Evolutionary conservation across 2,797 vertebrate genomes (phyloP).

Genomic region (Cheirogaleus major): DNA sequence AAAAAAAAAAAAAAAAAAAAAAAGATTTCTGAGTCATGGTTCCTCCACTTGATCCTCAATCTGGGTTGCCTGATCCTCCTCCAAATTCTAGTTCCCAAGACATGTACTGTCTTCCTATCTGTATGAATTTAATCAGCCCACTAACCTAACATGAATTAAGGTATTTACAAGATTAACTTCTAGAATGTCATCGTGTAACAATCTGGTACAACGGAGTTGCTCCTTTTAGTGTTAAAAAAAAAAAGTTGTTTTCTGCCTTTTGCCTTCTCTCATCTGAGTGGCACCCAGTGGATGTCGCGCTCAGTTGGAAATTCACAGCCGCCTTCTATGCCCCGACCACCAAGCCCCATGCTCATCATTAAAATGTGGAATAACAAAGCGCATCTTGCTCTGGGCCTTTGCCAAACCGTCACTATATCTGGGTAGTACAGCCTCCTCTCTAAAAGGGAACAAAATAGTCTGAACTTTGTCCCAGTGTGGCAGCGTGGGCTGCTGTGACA

Average conservation of each 20-base stretch:
- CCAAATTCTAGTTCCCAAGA: background rate
- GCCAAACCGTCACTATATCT: background rate
- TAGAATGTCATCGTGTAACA: background rate
- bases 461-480: slow-evolving; percentile 54
- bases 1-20: background rate
- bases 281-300: background rate
- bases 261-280: background rate
- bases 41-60: background rate
- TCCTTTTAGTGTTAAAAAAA: slow-evolving; percentile 12
- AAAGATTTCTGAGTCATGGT: background rate
- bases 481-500: slow-evolving; percentile 64
- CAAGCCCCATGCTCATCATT: background rate
- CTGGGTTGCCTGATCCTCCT: background rate
- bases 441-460: slow-evolving; percentile 32
- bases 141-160: background rate
- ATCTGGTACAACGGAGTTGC: background rate
- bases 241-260: slow-evolving; percentile 19
- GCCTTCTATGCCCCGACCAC: background rate
- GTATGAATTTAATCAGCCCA: background rate
- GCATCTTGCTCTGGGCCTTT: background rate
- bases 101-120: background rate
- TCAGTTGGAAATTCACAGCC: background rate
- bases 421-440: slow-evolving; percentile 50
- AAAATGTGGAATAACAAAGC: background rate
- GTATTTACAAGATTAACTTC: background rate